These are phyloP conservation scores for Xenopus petersii DNA, from an alignment of 2,797 vertebrate genomes.

Conservation along the genomic window DNA sequence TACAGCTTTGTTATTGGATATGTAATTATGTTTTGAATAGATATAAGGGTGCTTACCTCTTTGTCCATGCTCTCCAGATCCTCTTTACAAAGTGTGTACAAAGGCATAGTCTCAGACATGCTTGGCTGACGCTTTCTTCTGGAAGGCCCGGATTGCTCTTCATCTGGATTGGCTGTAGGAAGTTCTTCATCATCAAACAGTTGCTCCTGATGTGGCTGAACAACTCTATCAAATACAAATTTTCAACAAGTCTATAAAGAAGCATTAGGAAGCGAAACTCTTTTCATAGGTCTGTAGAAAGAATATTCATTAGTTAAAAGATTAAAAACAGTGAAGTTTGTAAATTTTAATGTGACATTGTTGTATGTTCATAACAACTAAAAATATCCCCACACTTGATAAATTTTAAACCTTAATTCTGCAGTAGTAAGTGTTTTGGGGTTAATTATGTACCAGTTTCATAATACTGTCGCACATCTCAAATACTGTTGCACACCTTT, in stretches of 20 bases:
- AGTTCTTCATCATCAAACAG: constrained; percentile 66
- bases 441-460: no score
- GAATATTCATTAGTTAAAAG: neutral
- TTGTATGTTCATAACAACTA: no score
- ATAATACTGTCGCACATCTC: no score
- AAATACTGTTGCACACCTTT: no score
- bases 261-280: neutral
- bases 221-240: constrained; percentile 72
- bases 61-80: constrained; percentile 98
- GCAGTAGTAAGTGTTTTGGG: no score
- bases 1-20: no score
- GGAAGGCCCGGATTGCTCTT: constrained; percentile 83
- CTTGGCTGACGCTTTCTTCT: constrained; percentile 88
- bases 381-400: no score
- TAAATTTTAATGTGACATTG: no score
- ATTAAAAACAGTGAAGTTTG: no score
- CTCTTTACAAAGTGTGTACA: constrained; percentile 95
- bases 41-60: constrained; percentile 75
- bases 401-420: no score
- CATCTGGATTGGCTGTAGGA: constrained; percentile 63
- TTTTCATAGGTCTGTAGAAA: neutral
- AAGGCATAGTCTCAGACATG: constrained; percentile 94
- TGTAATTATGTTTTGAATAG: no score
- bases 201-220: constrained; percentile 69
- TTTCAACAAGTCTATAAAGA: no score